Base-by-base conservation (phyloP, 2,888 invertebrate species). In the Drosophila birchii region DNA sequence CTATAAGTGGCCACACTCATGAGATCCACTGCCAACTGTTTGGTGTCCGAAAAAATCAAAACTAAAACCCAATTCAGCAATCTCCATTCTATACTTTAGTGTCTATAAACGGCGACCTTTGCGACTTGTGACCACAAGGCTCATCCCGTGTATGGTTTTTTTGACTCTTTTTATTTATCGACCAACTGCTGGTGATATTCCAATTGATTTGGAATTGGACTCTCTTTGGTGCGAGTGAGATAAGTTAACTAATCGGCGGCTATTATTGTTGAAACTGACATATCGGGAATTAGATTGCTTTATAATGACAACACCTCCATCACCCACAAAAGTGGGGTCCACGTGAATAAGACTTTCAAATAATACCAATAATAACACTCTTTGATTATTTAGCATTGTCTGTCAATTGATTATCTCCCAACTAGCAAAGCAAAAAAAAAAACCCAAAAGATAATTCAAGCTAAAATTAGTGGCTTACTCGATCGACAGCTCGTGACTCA, bases 161-260 rank as follows among this genome's bases (percentile, higher is more conserved):
- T n/a, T n/a, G 8, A 9, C 9, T 45, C 39, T 45, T 38, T 59
- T 34, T 43, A 23, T 45, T 34, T 36, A 57, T 54, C 45, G 36
- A 49, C 36, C 41, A 49, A 9, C 20, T 11, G 38, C 66, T 7
- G 20, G 34, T 20, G 18, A 20, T 12, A 16, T n/a, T 47, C 14
- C 29, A 55, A 47, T 54, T 29, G 38, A 7, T 9, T 0, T 14
- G 12, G 29, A 66, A 63, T 63, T 14, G 43, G 34, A 16, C 62
- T 68, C 68, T 57, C 49, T 68, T 49, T 63, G 68, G 36, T 23
- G 47, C n/a, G 36, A 20, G 36, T 70, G 86, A 86, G 86, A 86
- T 88, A 86, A 86, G 86, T 88, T 86, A 86, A 86, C 80, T 86
- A 86, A 86, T 86, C 85, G 78, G 76, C 79, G 54, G 53, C 87